A percentile compares a stretch with the other conserved stretches of the same genome.
Conservation (phyloP, 2,113 vertebrate species). For the Chamaea fasciata region DNA sequence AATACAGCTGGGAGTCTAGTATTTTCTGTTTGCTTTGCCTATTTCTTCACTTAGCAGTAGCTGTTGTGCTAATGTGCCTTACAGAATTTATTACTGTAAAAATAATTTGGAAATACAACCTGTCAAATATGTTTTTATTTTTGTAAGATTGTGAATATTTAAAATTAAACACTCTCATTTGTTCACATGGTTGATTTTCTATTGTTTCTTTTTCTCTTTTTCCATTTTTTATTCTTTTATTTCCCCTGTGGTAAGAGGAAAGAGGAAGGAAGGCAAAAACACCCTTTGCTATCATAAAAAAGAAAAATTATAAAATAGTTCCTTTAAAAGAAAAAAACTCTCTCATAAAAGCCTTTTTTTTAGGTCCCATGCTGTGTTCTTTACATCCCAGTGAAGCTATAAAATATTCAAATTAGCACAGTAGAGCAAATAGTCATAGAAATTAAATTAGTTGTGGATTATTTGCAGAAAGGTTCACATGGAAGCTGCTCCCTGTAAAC, state of each 20-base stretch:
- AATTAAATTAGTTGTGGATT: not conserved
- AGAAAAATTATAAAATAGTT: not conserved
- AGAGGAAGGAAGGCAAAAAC: fast-evolving
- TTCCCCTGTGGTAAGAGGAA: fast-evolving
- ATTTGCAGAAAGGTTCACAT: not conserved
- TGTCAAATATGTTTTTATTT: not conserved
- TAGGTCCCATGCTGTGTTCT: not conserved
- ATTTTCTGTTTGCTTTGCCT: not conserved
- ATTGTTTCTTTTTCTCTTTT: not conserved
- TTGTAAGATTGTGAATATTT: not conserved
- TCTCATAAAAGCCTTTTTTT: not conserved
- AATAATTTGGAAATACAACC: not conserved
- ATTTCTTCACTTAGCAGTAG: not conserved
- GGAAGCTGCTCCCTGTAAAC: not conserved
- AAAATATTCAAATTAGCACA: not conserved
- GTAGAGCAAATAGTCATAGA: not conserved
- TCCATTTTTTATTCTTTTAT: not conserved
- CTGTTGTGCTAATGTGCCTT: not conserved
- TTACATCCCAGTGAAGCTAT: not conserved
- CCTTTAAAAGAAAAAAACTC: not conserved
- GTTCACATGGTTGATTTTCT: not conserved
- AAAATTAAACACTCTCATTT: not conserved
- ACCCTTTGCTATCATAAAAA: not conserved
- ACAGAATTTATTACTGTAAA: not conserved
- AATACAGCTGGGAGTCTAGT: not conserved